Evolutionary conservation across 2,797 vertebrate genomes (phyloP), one percentile per base, ranked within the genome.

Genomic region (Brotula barbata): DNA sequence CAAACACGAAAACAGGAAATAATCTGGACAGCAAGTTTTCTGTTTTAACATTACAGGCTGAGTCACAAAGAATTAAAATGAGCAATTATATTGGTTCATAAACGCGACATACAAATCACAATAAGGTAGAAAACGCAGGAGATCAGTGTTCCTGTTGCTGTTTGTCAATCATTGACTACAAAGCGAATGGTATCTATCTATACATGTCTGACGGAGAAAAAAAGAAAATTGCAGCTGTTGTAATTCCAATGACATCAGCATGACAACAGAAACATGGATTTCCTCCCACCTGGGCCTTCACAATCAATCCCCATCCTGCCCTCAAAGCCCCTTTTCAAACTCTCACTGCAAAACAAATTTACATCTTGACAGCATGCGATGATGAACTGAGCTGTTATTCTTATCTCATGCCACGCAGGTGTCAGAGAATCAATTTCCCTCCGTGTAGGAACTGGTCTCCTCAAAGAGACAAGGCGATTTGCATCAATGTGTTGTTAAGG

Each of bases 351-450:
- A 64, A 50, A 77, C n/a, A n/a, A n/a, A n/a, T n/a, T n/a, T n/a
- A n/a, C n/a, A n/a, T n/a, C n/a, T n/a, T 57, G 73, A 58, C 80
- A 77, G 80, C 73, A 67, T 65, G 68, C 73, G 73, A 83, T 73
- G 83, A 84, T 68, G 66, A 78, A 69, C 22, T n/a, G 62, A 78
- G 69, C 60, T 43, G 44, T 44, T 57, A 36, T 61, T 33, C 75
- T 73, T 80, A 81, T 83, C 75, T 73, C 58, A 41, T 52, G 50
- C 71, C 58, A 45, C 60, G 53, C 72, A 82, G 61, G 73, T 73
- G 70, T 74, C 73, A 60, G 55, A 59, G 63, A 66, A 78, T 53
- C 52, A 20, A 47, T 67, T 73, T 75, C 37, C 49, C 61, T 59
- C 70, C 36, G 16, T 50, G 56, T 44, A 56, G 69, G 43, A 39